Evolutionary conservation across 2,888 invertebrate species (phyloP).

Genomic region (Erannis defoliaria): DNA sequence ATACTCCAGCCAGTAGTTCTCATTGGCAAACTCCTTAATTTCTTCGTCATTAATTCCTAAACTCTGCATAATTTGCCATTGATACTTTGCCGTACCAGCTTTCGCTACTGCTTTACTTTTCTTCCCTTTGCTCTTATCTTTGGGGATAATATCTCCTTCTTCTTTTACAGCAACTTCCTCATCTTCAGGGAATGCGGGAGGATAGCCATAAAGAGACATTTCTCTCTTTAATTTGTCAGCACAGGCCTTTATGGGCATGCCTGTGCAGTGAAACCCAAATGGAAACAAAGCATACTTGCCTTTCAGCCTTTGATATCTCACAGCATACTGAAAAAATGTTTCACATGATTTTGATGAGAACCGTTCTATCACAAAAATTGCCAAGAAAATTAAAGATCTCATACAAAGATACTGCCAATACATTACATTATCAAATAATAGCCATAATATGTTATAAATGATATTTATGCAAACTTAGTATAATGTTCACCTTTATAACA

Average conservation of each 20-base stretch:
- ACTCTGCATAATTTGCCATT: conserved; percentile 99
- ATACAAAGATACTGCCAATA: too few relatives aligned
- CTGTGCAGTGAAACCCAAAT: conserved; percentile 99
- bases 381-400: too few relatives aligned
- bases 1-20: conserved; percentile 97
- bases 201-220: conserved; percentile 96
- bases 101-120: conserved; percentile 98
- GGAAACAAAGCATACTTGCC: conserved; percentile 97
- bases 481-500: too few relatives aligned
- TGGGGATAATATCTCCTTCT: conserved; percentile 87
- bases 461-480: too few relatives aligned
- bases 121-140: conserved; percentile 92
- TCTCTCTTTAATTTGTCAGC: conserved; percentile 98
- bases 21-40: conserved; percentile 96
- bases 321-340: conserved; percentile 90
- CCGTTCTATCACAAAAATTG: too few relatives aligned
- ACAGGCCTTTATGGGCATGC: conserved; percentile 99
- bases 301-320: conserved; percentile 95
- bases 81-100: conserved; percentile 95
- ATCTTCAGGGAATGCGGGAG: conserved; percentile 94
- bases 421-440: too few relatives aligned
- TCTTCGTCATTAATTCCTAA: conserved; percentile 96
- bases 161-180: conserved; percentile 80
- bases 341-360: too few relatives aligned
- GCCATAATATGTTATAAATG: too few relatives aligned